Evolutionary conservation across 2,888 invertebrate species (phyloP).

Genomic region (Callosobruchus maculatus): DNA sequence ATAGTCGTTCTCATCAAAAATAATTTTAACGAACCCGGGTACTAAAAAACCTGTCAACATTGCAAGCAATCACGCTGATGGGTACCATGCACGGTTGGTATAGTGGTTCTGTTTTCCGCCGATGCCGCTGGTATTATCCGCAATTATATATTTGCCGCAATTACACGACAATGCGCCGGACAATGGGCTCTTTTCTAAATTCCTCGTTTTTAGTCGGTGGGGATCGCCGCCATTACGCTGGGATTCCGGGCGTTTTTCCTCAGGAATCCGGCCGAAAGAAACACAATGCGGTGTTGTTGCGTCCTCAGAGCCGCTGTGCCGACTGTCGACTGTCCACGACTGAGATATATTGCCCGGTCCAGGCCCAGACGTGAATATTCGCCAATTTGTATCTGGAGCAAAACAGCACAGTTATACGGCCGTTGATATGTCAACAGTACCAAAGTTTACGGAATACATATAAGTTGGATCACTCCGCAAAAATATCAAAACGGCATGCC

Average conservation of each 20-base stretch:
- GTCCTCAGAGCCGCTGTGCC: background rate
- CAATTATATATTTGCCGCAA: slow-evolving; percentile 30
- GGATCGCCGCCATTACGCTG: slow-evolving; percentile 34
- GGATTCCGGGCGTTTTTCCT: slow-evolving; percentile 37
- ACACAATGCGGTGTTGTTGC: background rate
- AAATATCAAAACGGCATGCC: too few species aligned
- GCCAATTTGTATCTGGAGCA: too few species aligned
- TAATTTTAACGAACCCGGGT: background rate
- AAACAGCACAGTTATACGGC: too few species aligned
- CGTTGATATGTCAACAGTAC: too few species aligned
- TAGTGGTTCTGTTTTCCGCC: background rate
- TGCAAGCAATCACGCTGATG: background rate
- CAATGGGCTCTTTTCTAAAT: slow-evolving; percentile 28
- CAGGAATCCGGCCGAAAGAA: background rate
- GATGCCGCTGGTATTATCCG: background rate
- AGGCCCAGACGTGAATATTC: background rate
- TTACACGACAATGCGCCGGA: slow-evolving; percentile 34
- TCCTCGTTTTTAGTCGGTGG: slow-evolving; percentile 27
- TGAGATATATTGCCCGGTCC: background rate
- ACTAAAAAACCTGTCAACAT: background rate
- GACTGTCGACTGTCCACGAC: too few species aligned
- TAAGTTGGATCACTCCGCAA: too few species aligned
- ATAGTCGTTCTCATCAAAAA: background rate
- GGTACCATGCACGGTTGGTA: background rate
- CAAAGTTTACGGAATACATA: too few species aligned